Conservation (phyloP, 1,140 invertebrate species). For the Caerostris extrusa region DNA sequence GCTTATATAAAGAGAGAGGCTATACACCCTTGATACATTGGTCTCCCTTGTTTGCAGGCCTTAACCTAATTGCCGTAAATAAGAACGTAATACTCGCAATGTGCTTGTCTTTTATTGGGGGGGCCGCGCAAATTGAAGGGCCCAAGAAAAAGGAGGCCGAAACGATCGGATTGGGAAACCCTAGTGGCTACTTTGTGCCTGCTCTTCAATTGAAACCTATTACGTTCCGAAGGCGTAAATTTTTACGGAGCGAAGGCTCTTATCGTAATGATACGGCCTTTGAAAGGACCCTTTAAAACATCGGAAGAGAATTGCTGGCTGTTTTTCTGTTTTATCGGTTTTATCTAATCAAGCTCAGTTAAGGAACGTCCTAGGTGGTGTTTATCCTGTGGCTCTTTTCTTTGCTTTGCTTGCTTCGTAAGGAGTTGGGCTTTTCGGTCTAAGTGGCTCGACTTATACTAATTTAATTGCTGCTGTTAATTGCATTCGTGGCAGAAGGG, state of each 20-base stretch:
- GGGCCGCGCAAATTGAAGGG: constrained; percentile 73
- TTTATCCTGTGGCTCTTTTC: constrained; percentile 64
- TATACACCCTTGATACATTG: constrained; percentile 72
- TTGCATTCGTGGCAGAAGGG: constrained; percentile 19
- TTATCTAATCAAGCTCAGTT: constrained; percentile 75
- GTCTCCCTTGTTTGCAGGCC: constrained; percentile 75
- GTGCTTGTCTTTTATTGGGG: constrained; percentile 71
- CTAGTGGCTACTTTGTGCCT: constrained; percentile 75
- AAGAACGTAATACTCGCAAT: constrained; percentile 78
- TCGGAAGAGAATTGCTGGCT: constrained; percentile 48
- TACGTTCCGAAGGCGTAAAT: constrained; percentile 75
- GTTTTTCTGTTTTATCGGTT: constrained; percentile 75
- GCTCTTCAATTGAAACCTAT: constrained; percentile 75
- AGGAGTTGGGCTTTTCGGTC: constrained; percentile 41
- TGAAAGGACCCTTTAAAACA: constrained; percentile 74
- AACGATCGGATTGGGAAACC: constrained; percentile 72
- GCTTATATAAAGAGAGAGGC: constrained; percentile 70
- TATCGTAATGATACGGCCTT: constrained; percentile 72
- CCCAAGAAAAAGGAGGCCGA: constrained; percentile 48
- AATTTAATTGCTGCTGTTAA: constrained; percentile 70
- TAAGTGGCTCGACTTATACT: constrained; percentile 54
- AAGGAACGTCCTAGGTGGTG: constrained; percentile 58
- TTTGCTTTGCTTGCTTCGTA: constrained; percentile 15
- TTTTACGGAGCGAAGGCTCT: constrained; percentile 76
- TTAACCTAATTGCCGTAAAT: constrained; percentile 77